These are phyloP conservation scores for Spialia ferax DNA, from an alignment of 2,888 invertebrate species.

Conservation along the genomic window DNA sequence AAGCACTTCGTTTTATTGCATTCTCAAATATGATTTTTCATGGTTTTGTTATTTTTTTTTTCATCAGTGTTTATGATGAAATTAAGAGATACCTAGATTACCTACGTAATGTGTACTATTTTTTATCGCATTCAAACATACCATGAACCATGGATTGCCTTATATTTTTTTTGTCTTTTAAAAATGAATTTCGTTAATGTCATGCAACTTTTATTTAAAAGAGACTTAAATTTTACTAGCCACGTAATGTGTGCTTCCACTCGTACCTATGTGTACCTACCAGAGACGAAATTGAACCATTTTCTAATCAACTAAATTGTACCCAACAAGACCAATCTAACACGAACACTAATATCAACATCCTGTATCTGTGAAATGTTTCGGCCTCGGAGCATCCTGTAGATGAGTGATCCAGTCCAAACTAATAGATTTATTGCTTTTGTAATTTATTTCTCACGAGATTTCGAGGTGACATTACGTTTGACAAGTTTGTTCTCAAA, in stretches of 20 bases:
- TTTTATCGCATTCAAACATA: too few relatives aligned
- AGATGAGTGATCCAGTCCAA: slow-evolving; percentile 44
- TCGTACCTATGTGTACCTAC: too few relatives aligned
- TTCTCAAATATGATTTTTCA: not conserved
- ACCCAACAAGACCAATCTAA: slow-evolving; percentile 28
- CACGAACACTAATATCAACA: slow-evolving; percentile 40
- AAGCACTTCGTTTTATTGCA: not conserved
- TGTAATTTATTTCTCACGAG: slow-evolving; percentile 8
- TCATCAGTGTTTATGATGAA: not conserved
- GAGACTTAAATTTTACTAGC: too few relatives aligned
- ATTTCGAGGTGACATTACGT: not conserved
- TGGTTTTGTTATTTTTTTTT: not conserved
- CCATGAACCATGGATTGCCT: not conserved
- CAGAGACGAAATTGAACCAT: slow-evolving; percentile 23
- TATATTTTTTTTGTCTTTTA: not conserved
- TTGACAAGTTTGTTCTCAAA: not conserved
- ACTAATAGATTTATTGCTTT: slow-evolving; percentile 39
- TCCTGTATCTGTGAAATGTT: slow-evolving; percentile 46
- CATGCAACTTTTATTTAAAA: too few relatives aligned
- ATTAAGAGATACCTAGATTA: not conserved
- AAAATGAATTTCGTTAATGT: too few relatives aligned
- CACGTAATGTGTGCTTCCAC: not conserved
- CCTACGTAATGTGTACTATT: not conserved
- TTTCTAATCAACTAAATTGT: slow-evolving; percentile 33
- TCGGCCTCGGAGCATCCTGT: slow-evolving; percentile 49